Evolutionary conservation across 2,888 invertebrate species (phyloP), one percentile per base, ranked within the genome.

Genomic region (Pseudanteris insignis): DNA sequence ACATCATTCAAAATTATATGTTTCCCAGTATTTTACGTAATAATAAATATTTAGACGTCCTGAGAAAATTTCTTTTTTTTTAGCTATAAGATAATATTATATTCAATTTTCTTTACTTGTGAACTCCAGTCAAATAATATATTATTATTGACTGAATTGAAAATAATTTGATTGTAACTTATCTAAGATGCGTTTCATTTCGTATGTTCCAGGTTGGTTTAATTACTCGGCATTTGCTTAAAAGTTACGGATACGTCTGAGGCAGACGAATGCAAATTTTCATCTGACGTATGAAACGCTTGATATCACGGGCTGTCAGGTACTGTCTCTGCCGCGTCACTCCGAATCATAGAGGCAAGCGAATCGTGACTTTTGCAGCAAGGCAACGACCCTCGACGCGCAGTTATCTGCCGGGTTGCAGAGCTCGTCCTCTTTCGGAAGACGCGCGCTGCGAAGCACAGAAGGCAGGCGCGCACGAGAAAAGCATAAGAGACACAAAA

Each of bases 321-420:
- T 40, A 50, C 63, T 64, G 66, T 70, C 63, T 63, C 38, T 43
- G 40, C 54, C 25, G 63, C 53, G 63, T 41, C 28, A 43, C 51
- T 57, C 48, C 8, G 63, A 60, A 63, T 57, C 55, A 55, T 55
- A 55, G 50, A 65, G 58, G 61, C 38, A 38, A 61, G 61, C 58
- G 59, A 44, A 54, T 63, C 63, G 57, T 61, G 63, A 63, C 65
- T 63, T 53, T 69, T 69, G 64, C 36, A 54, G 61, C 53, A 66
- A 64, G 65, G 54, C 62, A 70, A 67, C 62, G 66, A 66, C 67
- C 65, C 66, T 48, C 37, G 54, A 51, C 64, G 60, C 62, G 55
- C 57, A 64, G 67, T 65, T 70, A 66, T 67, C 67, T 62, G 44
- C 32, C 60, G 57, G 64, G 53, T 57, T 58, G 59, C 59, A 55